phyloP scores from a whole-genome alignment of 2,113 vertebrate genomes.

The Corythornis cristatus region DNA sequence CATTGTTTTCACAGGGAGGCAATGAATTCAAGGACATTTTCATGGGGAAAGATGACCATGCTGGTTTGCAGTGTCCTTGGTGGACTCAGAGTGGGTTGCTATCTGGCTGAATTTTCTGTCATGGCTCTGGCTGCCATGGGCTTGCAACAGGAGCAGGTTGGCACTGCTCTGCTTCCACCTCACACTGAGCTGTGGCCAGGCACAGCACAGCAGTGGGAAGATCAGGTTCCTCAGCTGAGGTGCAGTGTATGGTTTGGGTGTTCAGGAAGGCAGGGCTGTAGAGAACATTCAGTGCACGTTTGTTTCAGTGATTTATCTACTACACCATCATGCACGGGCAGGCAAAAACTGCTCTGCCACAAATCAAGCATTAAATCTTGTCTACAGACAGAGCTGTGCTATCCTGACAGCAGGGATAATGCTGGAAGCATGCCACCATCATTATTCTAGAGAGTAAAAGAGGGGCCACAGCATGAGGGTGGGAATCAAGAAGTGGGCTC shows the following conservation, averaged over 20 bases:
- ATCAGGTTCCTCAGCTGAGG: not conserved
- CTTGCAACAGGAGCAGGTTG: not conserved
- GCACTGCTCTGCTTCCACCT: not conserved
- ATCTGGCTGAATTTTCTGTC: not conserved
- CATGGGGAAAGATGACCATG: not conserved
- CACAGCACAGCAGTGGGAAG: not conserved
- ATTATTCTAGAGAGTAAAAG: not conserved
- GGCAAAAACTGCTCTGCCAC: not conserved
- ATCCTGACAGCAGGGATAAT: not conserved
- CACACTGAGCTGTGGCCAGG: not conserved
- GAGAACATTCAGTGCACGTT: fast-evolving
- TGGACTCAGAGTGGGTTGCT: not conserved
- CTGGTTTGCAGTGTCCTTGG: not conserved
- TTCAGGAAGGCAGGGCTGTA: not conserved
- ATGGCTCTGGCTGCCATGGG: not conserved
- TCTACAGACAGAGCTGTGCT: not conserved
- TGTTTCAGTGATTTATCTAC: not conserved
- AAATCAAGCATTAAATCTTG: not conserved
- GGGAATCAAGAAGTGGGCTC: not conserved
- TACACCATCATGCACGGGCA: not conserved
- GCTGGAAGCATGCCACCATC: not conserved
- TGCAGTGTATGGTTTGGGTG: not conserved
- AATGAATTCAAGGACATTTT: not conserved
- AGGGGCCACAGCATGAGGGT: not conserved
- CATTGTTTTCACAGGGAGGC: not conserved